These are phyloP conservation scores for Micrasema minimum DNA, from an alignment of 1,140 invertebrate genomes.

Conservation along the genomic window DNA sequence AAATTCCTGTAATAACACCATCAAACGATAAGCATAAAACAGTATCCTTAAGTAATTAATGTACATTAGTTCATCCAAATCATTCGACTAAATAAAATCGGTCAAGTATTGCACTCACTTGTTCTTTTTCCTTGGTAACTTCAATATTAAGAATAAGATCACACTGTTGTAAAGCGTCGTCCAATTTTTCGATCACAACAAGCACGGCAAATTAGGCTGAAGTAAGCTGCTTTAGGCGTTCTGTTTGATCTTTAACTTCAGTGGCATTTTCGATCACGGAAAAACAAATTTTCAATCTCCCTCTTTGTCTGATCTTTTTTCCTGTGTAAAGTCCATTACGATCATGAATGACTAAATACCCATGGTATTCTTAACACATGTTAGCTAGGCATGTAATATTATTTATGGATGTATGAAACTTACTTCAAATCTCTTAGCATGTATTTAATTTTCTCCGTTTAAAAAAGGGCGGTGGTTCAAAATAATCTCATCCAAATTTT, in stretches of 20 bases:
- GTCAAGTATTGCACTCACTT: too few relatives aligned
- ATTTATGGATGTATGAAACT: conserved; percentile 2
- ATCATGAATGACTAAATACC: too few relatives aligned
- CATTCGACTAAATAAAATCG: too few relatives aligned
- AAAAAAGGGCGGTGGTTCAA: conserved; percentile 86
- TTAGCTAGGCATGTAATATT: neutral
- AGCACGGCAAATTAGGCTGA: conserved; percentile 73
- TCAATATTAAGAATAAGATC: conserved; percentile 68
- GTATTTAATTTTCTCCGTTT: conserved; percentile 83
- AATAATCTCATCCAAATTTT: conserved; percentile 86
- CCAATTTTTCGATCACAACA: conserved; percentile 67
- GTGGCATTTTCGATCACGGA: conserved; percentile 80
- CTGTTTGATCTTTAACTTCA: conserved; percentile 79
- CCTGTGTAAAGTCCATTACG: conserved; percentile 72
- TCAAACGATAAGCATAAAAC: too few relatives aligned
- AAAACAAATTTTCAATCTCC: conserved; percentile 83
- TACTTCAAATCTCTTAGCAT: conserved; percentile 87
- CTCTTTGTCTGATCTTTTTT: conserved; percentile 78
- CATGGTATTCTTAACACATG: too few relatives aligned
- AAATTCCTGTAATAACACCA: conserved; percentile 40
- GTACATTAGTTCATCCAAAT: too few relatives aligned
- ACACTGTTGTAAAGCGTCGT: conserved; percentile 73
- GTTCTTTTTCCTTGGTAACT: conserved; percentile 60
- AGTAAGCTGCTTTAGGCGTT: conserved; percentile 70
- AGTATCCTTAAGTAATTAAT: too few relatives aligned